Evolutionary conservation across 2,113 vertebrate genomes (phyloP).

Genomic region (Ardeotis arabs): DNA sequence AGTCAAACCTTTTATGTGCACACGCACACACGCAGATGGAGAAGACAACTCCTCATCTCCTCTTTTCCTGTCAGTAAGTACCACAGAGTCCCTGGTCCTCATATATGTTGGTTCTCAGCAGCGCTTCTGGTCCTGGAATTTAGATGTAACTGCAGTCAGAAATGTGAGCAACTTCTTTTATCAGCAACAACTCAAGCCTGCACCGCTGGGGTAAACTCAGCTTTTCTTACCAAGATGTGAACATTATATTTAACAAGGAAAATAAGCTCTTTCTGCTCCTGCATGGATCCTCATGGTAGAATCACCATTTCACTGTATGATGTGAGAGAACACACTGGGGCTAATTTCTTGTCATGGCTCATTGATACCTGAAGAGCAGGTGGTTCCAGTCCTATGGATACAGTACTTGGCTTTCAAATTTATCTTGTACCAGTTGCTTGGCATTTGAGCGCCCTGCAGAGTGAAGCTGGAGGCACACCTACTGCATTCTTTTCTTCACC

Average conservation of each 20-base stretch:
- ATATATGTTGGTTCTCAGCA: not conserved
- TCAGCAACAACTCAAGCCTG: not conserved
- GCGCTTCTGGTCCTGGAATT: not conserved
- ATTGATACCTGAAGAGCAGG: not conserved
- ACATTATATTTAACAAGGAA: not conserved
- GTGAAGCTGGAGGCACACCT: not conserved
- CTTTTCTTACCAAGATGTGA: conserved; percentile 7
- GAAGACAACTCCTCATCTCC: not conserved
- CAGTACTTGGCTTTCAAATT: not conserved
- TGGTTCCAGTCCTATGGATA: not conserved
- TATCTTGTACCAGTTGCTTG: not conserved
- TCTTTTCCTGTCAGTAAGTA: not conserved
- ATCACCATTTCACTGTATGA: not conserved
- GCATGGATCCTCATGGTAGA: not conserved
- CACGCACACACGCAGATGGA: rapidly evolving
- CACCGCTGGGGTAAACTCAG: not conserved
- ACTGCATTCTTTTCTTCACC: not conserved
- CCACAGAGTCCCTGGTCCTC: not conserved
- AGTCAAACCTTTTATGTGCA: not conserved
- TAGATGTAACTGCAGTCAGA: not conserved
- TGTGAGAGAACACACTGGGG: not conserved
- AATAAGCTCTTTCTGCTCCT: not conserved
- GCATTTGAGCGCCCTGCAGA: not conserved
- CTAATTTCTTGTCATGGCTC: not conserved
- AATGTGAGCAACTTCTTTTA: not conserved